Percentiles rank a stretch among this genome's conserved stretches.
Evolutionary conservation across 2,888 invertebrate species (phyloP).

Genomic region (Gymnocheta viridis): DNA sequence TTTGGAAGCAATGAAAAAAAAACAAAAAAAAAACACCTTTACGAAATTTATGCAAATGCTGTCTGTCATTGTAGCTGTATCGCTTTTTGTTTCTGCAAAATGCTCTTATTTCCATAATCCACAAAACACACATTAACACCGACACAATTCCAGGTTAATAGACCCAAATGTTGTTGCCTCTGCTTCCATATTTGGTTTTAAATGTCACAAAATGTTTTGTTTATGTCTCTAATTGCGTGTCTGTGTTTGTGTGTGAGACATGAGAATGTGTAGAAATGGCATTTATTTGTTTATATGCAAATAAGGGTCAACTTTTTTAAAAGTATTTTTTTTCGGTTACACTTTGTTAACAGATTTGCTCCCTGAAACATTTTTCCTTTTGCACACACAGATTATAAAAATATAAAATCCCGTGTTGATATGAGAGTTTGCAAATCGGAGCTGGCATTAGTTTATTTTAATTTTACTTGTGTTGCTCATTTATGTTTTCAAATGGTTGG

Average conservation of each 20-base stretch:
- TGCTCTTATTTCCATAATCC: conserved; percentile 46
- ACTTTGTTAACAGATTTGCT: conserved; percentile 53
- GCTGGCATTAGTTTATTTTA: conserved; percentile 49
- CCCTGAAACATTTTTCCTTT: conserved; percentile 41
- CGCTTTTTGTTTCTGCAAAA: conserved; percentile 24
- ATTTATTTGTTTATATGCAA: conserved; percentile 69
- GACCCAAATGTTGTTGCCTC: conserved; percentile 23
- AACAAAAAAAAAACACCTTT: conserved; percentile 54
- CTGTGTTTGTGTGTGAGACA: background rate
- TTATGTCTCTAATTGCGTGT: conserved; percentile 37
- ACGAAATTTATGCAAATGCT: conserved; percentile 59
- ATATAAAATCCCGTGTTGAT: conserved; percentile 53
- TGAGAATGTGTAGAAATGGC: conserved; percentile 41
- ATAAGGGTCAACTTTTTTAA: conserved; percentile 62
- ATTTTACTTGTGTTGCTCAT: conserved; percentile 11
- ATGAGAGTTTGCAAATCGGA: conserved; percentile 57
- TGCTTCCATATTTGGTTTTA: conserved; percentile 25
- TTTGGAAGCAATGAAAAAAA: conserved; percentile 13
- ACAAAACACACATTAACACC: conserved; percentile 34
- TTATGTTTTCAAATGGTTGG: conserved; percentile 9
- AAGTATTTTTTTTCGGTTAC: conserved; percentile 1
- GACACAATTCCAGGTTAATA: conserved; percentile 23
- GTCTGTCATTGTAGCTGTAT: conserved; percentile 22
- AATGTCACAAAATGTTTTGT: conserved; percentile 57
- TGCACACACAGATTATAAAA: conserved; percentile 43